A percentile compares a stretch with the other conserved stretches of the same genome.
phyloP scores from a whole-genome alignment of 2,888 invertebrate genomes.

The Serripes groenlandicus region DNA sequence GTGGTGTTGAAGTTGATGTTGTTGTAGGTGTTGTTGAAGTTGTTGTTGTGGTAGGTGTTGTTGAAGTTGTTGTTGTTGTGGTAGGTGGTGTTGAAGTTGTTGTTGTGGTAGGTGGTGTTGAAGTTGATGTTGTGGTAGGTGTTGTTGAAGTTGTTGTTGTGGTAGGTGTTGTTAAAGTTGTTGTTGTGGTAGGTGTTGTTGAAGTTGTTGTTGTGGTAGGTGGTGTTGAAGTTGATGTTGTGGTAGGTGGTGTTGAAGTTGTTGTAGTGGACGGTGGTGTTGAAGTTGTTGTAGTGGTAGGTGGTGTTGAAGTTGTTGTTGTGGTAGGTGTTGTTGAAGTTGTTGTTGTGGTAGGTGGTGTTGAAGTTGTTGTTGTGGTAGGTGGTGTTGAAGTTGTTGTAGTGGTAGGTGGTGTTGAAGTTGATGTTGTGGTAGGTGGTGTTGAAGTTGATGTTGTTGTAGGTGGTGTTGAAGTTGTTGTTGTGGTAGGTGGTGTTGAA shows the following conservation, averaged over 20 bases:
- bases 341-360: neutral
- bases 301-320: neutral
- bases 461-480: neutral
- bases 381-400: neutral
- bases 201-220: neutral
- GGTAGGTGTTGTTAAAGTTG: neutral
- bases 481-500: neutral
- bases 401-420: neutral
- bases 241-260: neutral
- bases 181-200: neutral
- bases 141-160: neutral
- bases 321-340: neutral
- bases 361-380: neutral
- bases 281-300: neutral
- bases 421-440: neutral
- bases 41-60: neutral
- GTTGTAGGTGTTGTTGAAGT: neutral
- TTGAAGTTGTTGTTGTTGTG: neutral
- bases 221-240: neutral
- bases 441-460: neutral
- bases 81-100: neutral
- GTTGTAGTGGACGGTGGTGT: neutral
- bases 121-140: neutral
- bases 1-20: neutral
- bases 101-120: neutral